Evolutionary conservation across 2,888 invertebrate species (phyloP).

Genomic region (Calephelis perditalis): DNA sequence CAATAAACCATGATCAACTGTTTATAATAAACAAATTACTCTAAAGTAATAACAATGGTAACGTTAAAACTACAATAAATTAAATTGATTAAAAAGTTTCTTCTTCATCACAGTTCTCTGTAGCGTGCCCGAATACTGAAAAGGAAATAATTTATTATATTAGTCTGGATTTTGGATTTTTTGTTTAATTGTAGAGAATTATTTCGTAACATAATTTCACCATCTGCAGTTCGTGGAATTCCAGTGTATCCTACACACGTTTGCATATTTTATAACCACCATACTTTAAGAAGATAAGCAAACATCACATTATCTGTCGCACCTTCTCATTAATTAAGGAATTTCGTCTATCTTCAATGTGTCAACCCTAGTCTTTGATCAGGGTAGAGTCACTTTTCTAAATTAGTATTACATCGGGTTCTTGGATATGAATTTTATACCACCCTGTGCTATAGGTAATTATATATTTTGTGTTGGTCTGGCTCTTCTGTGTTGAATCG

Average conservation of each 20-base stretch:
- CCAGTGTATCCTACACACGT: too few relatives aligned
- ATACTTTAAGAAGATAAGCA: background rate
- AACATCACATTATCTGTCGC: too few relatives aligned
- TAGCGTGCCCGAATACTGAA: constrained; percentile 93
- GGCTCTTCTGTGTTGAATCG: too few relatives aligned
- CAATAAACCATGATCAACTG: constrained; percentile 54
- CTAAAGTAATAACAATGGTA: constrained; percentile 71
- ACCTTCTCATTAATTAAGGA: background rate
- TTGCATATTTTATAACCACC: background rate
- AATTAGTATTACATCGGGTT: too few relatives aligned
- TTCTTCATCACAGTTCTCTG: constrained; percentile 91
- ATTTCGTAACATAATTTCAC: too few relatives aligned
- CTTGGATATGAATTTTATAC: too few relatives aligned
- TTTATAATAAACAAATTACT: constrained; percentile 58
- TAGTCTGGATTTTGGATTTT: background rate
- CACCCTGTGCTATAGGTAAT: too few relatives aligned
- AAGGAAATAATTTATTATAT: constrained; percentile 37
- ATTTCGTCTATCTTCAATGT: background rate
- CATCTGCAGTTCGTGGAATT: too few relatives aligned
- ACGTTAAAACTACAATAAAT: constrained; percentile 59
- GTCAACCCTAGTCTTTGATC: too few relatives aligned
- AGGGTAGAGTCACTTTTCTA: too few relatives aligned
- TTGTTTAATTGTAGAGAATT: too few relatives aligned
- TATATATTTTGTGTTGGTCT: too few relatives aligned
- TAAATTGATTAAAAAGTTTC: constrained; percentile 84